A percentile compares a stretch with the other conserved stretches of the same genome.
These are phyloP conservation scores for Phyto melanocephala DNA, from an alignment of 2,888 invertebrate species.

Conservation along the genomic window DNA sequence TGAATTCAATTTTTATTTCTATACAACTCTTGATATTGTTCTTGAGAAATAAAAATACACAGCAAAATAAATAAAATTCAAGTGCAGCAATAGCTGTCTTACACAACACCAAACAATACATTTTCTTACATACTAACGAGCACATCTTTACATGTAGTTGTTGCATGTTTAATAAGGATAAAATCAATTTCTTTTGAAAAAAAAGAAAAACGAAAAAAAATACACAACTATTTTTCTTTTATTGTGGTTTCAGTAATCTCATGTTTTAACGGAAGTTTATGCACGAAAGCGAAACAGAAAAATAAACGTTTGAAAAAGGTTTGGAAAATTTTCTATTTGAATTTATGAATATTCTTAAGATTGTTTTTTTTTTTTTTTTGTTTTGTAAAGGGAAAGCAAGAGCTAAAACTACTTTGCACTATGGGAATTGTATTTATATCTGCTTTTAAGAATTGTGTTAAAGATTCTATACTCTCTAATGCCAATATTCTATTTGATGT, in stretches of 20 bases:
- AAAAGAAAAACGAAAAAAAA: neutral
- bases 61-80: constrained; percentile 8
- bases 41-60: neutral
- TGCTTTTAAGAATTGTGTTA: too few species aligned
- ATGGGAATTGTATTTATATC: too few species aligned
- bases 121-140: too few species aligned
- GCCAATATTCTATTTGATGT: too few species aligned
- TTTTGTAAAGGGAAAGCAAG: too few species aligned
- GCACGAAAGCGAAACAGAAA: neutral
- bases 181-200: constrained; percentile 11
- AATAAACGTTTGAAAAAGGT: neutral
- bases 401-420: too few species aligned
- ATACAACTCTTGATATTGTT: neutral
- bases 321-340: too few species aligned
- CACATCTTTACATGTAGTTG: neutral
- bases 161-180: neutral
- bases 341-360: too few species aligned
- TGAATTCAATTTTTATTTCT: neutral
- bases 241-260: neutral
- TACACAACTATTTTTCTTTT: neutral
- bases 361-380: too few species aligned
- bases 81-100: neutral
- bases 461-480: too few species aligned
- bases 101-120: too few species aligned
- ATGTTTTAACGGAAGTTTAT: neutral